Evolutionary conservation across 2,888 invertebrate species (phyloP), one percentile per base, ranked within the genome.

Genomic region (Oligia strigilis): DNA sequence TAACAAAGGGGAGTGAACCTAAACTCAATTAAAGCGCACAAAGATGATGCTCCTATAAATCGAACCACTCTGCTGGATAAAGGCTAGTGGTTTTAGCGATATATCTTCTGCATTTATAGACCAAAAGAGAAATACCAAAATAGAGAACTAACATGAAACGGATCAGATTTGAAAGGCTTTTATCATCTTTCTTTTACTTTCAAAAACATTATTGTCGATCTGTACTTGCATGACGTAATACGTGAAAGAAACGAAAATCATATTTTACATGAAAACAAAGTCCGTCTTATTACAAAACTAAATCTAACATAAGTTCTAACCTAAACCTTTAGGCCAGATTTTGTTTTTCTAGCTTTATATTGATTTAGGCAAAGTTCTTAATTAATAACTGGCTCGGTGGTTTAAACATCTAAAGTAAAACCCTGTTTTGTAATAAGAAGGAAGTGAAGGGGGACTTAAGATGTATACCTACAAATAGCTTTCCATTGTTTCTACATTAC

Each of bases 21-120:
- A 36, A 76, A 70, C 82, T 86, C 76, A 66, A 76, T 86, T 66
- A 70, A 49, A 70, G 17, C n/a, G n/a, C 19, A 46, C 64, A 70
- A 64, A 80, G 80, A 80, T 65, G 64, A 65, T 17, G 36, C 49
- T 71, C 52, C 67, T 17, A 72, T 79, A 43, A 84, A 84, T 80
- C 69, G 52, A 73, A 65, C 81, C 64, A 81, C 64, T 84, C 36
- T n/a, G 17, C 36, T 58, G 17, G 70, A 71, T 71, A 62, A 40
- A 49, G 46, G 62, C n/a, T 58, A n/a, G 23, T 43, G 58, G 36
- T 71, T 65, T 66, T 43, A 84, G 6, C 19, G 9, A 71, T 66
- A 66, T 84, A 70, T 84, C 14, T 60, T 40, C 23, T 40, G 17
- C 4, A 49, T 83, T 14, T 49, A n/a, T 40, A 40, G 17, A 23